These are phyloP conservation scores for Euphydryas editha DNA, from an alignment of 2,888 invertebrate species.

Conservation along the genomic window DNA sequence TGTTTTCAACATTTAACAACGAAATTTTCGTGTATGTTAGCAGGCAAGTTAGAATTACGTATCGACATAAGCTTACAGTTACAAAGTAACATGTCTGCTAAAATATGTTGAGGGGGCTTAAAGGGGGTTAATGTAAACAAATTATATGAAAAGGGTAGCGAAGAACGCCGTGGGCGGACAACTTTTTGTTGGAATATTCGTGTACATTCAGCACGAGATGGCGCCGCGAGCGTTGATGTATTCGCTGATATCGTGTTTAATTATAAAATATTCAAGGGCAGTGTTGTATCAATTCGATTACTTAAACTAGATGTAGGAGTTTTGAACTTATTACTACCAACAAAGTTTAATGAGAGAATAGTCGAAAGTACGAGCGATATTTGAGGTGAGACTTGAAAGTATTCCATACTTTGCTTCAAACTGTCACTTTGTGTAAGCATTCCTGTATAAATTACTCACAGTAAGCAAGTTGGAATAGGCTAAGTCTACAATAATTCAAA, in stretches of 20 bases:
- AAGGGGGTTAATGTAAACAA: conserved; percentile 14
- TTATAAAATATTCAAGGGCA: not conserved
- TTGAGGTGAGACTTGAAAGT: not conserved
- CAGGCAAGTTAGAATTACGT: not conserved
- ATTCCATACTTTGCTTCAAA: too few relatives aligned
- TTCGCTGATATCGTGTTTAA: not conserved
- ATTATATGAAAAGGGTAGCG: conserved; percentile 32
- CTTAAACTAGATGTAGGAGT: not conserved
- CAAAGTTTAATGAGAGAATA: too few relatives aligned
- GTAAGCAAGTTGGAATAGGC: not conserved
- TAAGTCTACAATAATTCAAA: conserved; percentile 6
- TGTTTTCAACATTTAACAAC: not conserved
- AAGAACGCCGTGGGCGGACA: conserved; percentile 20
- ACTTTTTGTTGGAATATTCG: conserved; percentile 24
- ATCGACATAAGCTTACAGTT: conserved; percentile 1
- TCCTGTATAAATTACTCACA: not conserved
- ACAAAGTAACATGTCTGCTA: conserved; percentile 1
- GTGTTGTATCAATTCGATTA: not conserved
- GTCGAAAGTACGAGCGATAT: not conserved
- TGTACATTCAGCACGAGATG: not conserved
- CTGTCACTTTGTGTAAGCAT: too few relatives aligned
- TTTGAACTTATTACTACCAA: not conserved
- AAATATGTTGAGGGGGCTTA: not conserved
- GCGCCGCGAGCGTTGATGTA: conserved; percentile 7
- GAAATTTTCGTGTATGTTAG: not conserved